Percentiles rank a stretch among this genome's conserved stretches.
These are phyloP conservation scores for Gymnothorax reevesii DNA, from an alignment of 2,797 vertebrate genomes.

Conservation along the genomic window DNA sequence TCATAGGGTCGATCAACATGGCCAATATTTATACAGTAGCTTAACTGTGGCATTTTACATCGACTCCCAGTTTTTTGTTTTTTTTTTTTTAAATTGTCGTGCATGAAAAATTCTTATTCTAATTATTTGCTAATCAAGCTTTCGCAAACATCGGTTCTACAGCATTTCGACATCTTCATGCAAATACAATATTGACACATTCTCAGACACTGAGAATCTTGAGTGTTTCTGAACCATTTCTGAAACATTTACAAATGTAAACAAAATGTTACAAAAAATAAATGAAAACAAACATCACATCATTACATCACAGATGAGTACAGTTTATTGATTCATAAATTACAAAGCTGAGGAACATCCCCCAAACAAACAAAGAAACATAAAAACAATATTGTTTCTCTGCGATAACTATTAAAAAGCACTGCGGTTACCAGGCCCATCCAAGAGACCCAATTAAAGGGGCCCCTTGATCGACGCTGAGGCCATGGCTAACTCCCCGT, in stretches of 20 bases:
- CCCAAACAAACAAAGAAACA: neutral
- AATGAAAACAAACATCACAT: neutral
- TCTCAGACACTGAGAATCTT: neutral
- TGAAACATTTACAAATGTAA: neutral
- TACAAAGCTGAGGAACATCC: neutral
- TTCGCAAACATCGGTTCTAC: neutral
- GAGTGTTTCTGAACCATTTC: neutral
- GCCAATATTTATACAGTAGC: neutral
- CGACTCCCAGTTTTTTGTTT: neutral
- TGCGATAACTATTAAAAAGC: neutral
- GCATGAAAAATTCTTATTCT: neutral
- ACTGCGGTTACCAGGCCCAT: too few species aligned
- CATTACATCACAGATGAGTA: neutral
- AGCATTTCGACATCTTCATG: neutral
- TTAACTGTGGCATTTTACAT: neutral
- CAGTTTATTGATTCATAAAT: constrained; percentile 29
- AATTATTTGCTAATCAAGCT: neutral
- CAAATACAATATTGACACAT: neutral
- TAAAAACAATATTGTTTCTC: neutral
- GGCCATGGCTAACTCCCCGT: neutral
- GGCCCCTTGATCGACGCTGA: neutral
- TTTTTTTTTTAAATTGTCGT: neutral
- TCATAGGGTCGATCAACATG: neutral
- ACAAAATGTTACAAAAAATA: too few species aligned
- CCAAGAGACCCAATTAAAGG: neutral